Base-by-base conservation (phyloP, 2,888 invertebrate species). In the Dasysyrphus tricinctus region DNA sequence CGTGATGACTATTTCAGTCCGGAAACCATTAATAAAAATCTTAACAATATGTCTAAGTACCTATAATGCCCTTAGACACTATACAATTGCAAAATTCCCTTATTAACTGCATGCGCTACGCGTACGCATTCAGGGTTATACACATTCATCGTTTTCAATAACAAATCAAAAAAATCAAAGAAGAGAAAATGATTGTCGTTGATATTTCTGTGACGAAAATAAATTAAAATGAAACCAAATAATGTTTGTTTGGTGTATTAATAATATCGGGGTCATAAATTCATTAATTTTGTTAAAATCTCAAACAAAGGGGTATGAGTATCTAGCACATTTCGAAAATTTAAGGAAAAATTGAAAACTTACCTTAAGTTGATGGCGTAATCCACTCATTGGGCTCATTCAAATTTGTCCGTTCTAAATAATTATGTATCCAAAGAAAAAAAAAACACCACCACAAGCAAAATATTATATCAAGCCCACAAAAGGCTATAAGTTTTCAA, bases 381-480 rank as follows among this genome's bases (percentile, higher is more conserved):
- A 90, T 89, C 92, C 92, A 88, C 92, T 92, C 92, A 92, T 92
- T 88, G 91, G 91, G 90, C 91, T 92, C 91, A 92, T 91, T 91
- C 90, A 91, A 89, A 73, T 70, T 56, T 5, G 24, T 65, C 61
- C 29, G 63, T 56, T 34, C 69, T 85, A 39, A 56, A 37, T 39
- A 61, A 54, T 44, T 32, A 19, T 59, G n/a, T 39, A 16, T 11
- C 14, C 42, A 59, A 42, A 54, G 16, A 29, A 5, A 16, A 19
- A 78, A 7, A 19, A 44, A 44, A n/a, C 75, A 85, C 51, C 44
- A 54, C 59, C 29, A 76, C 59, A 76, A 51, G 56, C 73, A 51
- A 51, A 61, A 75, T 63, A 24, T 24, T 29, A n/a, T 11, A n/a
- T n/a, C 16, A 67, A 67, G 37, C 19, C 5, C 2, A 5, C 19